Percentiles rank a stretch among this genome's conserved stretches.
These are phyloP conservation scores for Psophia crepitans DNA, from an alignment of 2,113 vertebrate genomes.

Conservation along the genomic window DNA sequence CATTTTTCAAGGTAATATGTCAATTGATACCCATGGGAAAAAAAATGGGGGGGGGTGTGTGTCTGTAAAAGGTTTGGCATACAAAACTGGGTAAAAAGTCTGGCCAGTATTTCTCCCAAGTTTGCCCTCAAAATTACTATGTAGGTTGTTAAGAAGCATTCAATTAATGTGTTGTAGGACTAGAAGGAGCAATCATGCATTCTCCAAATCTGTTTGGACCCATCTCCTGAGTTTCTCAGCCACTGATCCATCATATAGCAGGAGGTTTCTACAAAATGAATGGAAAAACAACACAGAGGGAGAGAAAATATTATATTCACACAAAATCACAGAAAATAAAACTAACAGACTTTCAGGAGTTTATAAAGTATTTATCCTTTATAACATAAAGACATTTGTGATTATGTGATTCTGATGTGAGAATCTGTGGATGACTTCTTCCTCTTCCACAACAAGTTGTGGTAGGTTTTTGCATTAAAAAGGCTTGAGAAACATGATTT, in stretches of 20 bases:
- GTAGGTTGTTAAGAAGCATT: not conserved
- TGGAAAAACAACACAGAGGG: not conserved
- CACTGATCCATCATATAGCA: not conserved
- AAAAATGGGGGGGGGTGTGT: no score
- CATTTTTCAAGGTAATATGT: not conserved
- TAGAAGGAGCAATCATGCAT: not conserved
- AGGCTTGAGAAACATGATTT: not conserved
- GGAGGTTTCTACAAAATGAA: not conserved
- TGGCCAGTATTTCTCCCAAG: not conserved
- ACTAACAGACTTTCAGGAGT: not conserved
- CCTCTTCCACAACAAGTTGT: not conserved
- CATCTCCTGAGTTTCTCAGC: not conserved
- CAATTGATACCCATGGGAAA: not conserved
- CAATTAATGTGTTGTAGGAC: not conserved
- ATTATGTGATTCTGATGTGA: not conserved
- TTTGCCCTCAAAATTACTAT: not conserved
- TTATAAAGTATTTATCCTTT: not conserved
- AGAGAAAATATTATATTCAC: not conserved
- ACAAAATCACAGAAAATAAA: not conserved
- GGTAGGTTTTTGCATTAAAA: not conserved
- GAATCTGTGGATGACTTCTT: not conserved
- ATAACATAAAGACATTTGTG: not conserved
- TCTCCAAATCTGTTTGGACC: not conserved
- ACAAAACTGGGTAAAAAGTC: not conserved
- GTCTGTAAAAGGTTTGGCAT: not conserved